phyloP scores from a whole-genome alignment of 2,113 vertebrate genomes.

The Casuarius casuarius region DNA sequence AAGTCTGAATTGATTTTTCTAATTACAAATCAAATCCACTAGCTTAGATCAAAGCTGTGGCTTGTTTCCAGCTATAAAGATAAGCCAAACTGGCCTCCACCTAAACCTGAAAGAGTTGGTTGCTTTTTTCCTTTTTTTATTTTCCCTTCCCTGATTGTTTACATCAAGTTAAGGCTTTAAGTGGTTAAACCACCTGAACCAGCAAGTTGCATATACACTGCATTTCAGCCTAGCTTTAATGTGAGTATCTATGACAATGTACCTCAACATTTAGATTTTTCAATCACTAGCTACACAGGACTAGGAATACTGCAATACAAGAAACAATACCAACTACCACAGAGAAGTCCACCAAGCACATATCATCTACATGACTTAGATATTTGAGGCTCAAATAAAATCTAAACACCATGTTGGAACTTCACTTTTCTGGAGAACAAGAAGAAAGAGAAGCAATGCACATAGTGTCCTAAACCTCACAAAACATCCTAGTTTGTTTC shows the following conservation, averaged over 20 bases:
- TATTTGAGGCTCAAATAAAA: neutral
- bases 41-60: neutral
- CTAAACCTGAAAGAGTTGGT: neutral
- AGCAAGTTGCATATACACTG: neutral
- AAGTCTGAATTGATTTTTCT: neutral
- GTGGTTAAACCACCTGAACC: neutral
- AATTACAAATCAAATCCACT: neutral
- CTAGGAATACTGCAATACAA: neutral
- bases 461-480: neutral
- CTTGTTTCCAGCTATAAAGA: neutral
- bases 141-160: neutral
- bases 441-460: neutral
- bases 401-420: neutral
- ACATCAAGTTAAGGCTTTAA: neutral
- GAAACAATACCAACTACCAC: neutral
- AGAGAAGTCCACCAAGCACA: neutral
- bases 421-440: neutral
- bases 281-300: neutral
- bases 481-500: neutral
- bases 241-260: accelerated
- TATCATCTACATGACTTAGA: neutral
- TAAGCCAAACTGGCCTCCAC: neutral
- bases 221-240: neutral
- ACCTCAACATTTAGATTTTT: neutral
- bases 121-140: neutral